Evolutionary conservation across 2,888 invertebrate species (phyloP), one percentile per base, ranked within the genome.

Genomic region (Falcaria lacertinaria): DNA sequence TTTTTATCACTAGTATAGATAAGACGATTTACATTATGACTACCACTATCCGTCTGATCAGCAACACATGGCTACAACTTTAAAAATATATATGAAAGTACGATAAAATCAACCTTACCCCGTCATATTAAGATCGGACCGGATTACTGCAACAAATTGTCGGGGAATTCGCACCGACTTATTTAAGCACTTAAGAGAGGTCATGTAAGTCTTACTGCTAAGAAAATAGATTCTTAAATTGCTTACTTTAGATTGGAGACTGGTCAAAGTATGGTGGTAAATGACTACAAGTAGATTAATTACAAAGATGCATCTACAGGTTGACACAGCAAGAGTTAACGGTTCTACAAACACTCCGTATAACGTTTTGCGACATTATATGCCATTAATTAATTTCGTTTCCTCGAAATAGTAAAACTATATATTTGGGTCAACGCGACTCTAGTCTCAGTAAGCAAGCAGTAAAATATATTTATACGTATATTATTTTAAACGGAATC

Each of bases 241-340:
- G 19, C 15, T 41, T 39, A 16, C 13, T 6, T 22, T 15, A 33
- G 41, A 2, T 28, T 11, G 3, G 19, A 11, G 15, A 14, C 35
- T 44, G 25, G 22, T 40, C 35, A 8, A 5, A 22, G 34, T 45
- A 53, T 34, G 15, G 41, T 44, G 42, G 59, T 61, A 43, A 52
- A 56, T 69, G 64, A 71, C 74, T 74, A 74, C 68, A 64, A 57
- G 56, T 62, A 78, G 80, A 87, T 86, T 84, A 86, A 86, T 85
- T 75, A 74, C 73, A 59, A 59, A 75, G 86, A 87, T 87, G 80
- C 69, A 80, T 80, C 81, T 78, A 28, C 11, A 57, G 48, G 54
- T 54, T 59, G 68, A 69, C 62, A 71, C 73, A 62, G 72, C 72
- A 63, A 57, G 47, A 50, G 47, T 57, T 80, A 74, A 74, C 75